Evolutionary conservation across 2,797 vertebrate species (phyloP).

Genomic region (Coreius guichenoti): DNA sequence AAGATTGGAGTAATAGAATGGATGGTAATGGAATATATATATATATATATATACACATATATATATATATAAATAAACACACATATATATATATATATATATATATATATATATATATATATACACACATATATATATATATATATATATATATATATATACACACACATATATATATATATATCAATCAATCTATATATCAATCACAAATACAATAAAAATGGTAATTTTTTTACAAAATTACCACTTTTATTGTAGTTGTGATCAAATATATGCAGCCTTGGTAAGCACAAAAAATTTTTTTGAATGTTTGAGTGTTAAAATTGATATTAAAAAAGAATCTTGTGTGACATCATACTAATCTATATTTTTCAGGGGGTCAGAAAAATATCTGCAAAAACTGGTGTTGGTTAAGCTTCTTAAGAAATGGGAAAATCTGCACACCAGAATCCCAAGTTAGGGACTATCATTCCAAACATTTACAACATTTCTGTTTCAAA

Average conservation of each 20-base stretch:
- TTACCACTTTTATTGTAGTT: background rate
- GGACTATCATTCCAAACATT: background rate
- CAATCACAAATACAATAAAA: too few relatives aligned
- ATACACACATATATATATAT: too few relatives aligned
- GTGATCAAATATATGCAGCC: background rate
- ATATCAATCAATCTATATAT: too few relatives aligned
- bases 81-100: too few relatives aligned
- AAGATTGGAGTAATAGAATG: background rate
- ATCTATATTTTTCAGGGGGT: background rate
- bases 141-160: too few relatives aligned
- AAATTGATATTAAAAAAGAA: background rate
- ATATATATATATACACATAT: too few relatives aligned
- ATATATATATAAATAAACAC: too few relatives aligned
- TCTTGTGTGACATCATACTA: background rate
- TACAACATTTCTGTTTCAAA: background rate
- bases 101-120: too few relatives aligned
- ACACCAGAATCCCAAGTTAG: background rate
- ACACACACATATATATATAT: too few relatives aligned
- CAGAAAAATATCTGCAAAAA: background rate
- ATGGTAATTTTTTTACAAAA: background rate
- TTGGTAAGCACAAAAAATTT: background rate
- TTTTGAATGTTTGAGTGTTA: background rate
- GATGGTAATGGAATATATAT: too few relatives aligned
- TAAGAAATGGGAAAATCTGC: background rate
- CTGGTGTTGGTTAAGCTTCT: background rate